Evolutionary conservation across 2,113 vertebrate genomes (phyloP).

Genomic region (Passer montanus): DNA sequence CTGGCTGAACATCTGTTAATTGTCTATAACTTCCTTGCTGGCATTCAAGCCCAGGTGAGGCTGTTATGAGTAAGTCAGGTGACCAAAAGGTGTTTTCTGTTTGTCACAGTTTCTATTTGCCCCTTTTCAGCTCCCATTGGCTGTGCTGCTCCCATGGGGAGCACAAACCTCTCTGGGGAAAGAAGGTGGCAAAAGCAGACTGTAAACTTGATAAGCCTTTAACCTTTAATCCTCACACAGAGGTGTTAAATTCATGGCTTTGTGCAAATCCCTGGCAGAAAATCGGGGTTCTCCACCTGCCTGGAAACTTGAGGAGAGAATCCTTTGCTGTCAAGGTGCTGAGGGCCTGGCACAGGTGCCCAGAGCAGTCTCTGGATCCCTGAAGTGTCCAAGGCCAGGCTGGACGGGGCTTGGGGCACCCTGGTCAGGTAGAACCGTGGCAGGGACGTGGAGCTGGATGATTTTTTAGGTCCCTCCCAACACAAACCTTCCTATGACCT

Average conservation of each 20-base stretch:
- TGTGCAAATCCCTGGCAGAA: not conserved
- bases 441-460: fast-evolving
- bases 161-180: fast-evolving
- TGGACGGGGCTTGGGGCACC: not conserved
- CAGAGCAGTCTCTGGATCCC: not conserved
- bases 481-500: not conserved
- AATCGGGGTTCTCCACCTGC: not conserved
- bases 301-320: fast-evolving
- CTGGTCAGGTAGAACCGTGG: not conserved
- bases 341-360: not conserved
- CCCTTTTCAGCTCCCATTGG: fast-evolving
- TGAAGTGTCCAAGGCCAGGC: not conserved
- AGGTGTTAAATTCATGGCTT: fast-evolving
- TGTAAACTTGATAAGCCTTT: fast-evolving
- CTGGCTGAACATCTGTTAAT: not conserved
- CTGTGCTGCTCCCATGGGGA: fast-evolving
- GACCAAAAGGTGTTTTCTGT: fast-evolving
- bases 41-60: fast-evolving
- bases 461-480: not conserved
- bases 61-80: fast-evolving
- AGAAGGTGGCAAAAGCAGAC: not conserved
- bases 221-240: not conserved
- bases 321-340: fast-evolving
- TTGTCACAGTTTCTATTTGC: fast-evolving
- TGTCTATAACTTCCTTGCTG: fast-evolving